Conservation (phyloP, 92 coral and sea anemone species). For the Scolanthus callimorphus region DNA sequence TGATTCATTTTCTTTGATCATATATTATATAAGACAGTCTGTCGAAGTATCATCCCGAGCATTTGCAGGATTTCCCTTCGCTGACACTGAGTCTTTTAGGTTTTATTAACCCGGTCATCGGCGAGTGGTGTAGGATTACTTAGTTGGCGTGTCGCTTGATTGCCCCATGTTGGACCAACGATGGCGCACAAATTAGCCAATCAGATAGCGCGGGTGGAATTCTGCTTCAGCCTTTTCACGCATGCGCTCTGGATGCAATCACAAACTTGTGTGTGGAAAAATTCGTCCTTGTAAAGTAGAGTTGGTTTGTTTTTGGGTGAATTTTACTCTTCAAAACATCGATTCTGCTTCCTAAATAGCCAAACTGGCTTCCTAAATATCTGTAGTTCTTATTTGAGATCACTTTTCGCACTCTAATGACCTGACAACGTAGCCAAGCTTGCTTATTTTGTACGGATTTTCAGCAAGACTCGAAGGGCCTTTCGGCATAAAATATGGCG, state of each 20-base stretch:
- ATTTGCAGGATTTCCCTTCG: conserved; percentile 20
- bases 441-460: conserved; percentile 1
- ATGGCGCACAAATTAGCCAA: conserved; percentile 69
- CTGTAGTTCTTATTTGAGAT: conserved; percentile 36
- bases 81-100: conserved; percentile 51
- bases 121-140: conserved; percentile 67
- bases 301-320: conserved; percentile 66
- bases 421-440: conserved; percentile 32
- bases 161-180: conserved; percentile 27
- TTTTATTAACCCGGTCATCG: background rate
- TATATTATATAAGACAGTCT: background rate
- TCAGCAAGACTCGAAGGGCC: background rate
- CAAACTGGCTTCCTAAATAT: conserved; percentile 23
- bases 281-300: conserved; percentile 13
- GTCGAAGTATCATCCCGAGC: conserved; percentile 26
- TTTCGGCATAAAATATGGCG: conserved; percentile 44
- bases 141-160: conserved; percentile 52
- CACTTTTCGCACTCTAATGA: conserved; percentile 52
- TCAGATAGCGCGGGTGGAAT: conserved; percentile 73
- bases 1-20: too few species aligned
- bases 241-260: conserved; percentile 65
- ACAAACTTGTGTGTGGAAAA: conserved; percentile 84
- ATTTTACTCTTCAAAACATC: conserved; percentile 37
- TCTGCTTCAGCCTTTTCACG: conserved; percentile 55
- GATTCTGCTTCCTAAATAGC: conserved; percentile 45